Conservation (phyloP, 2,797 vertebrate species). For the Crocidura indochinensis region DNA sequence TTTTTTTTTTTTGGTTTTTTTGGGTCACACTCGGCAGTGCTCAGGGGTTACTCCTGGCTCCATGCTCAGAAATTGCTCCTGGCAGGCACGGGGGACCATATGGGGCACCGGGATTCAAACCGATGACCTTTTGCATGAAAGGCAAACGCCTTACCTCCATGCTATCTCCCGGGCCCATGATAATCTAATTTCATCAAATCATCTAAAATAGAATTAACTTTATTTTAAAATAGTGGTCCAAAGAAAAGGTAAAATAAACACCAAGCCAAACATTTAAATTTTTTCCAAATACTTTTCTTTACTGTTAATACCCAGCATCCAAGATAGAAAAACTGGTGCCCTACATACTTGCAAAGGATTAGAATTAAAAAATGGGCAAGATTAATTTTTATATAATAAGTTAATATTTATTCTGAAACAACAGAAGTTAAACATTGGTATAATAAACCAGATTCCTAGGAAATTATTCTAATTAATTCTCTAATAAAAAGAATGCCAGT, state of each 20-base stretch:
- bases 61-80: too few relatives aligned
- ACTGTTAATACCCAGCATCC: constrained; percentile 57
- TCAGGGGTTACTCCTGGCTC: too few relatives aligned
- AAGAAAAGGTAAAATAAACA: constrained; percentile 49
- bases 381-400: constrained; percentile 67
- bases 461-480: not conserved
- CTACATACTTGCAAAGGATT: constrained; percentile 35
- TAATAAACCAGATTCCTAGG: constrained; percentile 70
- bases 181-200: constrained; percentile 52
- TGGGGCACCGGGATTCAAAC: too few relatives aligned
- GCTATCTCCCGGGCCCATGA: too few relatives aligned
- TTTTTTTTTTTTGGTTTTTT: too few relatives aligned
- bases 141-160: too few relatives aligned
- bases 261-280: not conserved
- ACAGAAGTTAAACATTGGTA: constrained; percentile 51
- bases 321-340: constrained; percentile 58
- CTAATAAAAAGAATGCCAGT: not conserved
- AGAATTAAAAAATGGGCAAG: constrained; percentile 58
- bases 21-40: too few relatives aligned
- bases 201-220: constrained; percentile 2
- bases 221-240: not conserved
- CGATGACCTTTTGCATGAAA: too few relatives aligned
- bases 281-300: not conserved
- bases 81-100: too few relatives aligned
- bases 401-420: constrained; percentile 45